phyloP scores from a whole-genome alignment of 2,113 vertebrate genomes.

The Elgaria multicarinata region DNA sequence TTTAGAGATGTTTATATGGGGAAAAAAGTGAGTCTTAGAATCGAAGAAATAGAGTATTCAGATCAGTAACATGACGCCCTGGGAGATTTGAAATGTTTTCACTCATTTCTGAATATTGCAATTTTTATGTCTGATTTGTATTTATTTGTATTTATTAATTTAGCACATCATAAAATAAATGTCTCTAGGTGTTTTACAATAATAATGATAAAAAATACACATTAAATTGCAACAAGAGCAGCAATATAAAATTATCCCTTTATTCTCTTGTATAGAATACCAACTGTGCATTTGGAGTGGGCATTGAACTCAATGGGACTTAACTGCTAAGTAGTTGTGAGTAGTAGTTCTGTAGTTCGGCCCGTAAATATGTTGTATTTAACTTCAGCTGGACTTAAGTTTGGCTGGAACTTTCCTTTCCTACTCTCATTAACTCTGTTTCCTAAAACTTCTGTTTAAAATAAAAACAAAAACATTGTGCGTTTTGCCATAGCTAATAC shows the following conservation, averaged over 20 bases:
- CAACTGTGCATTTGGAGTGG: too few relatives aligned
- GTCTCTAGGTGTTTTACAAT: too few relatives aligned
- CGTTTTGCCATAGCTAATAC: background rate
- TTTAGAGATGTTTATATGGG: too few relatives aligned
- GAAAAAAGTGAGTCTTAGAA: too few relatives aligned
- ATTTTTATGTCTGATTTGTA: too few relatives aligned
- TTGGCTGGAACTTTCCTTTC: background rate
- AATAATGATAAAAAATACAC: too few relatives aligned
- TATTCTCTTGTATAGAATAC: too few relatives aligned
- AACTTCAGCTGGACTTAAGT: background rate
- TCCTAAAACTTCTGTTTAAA: background rate
- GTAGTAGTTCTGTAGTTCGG: background rate
- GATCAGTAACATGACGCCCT: background rate
- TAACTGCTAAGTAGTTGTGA: background rate
- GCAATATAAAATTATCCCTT: too few relatives aligned
- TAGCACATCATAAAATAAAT: too few relatives aligned
- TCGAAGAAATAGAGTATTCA: too few relatives aligned
- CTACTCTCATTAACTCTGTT: background rate
- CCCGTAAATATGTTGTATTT: background rate
- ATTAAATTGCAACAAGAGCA: too few relatives aligned
- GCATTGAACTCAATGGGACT: background rate
- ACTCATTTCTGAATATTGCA: background rate
- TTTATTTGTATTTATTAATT: too few relatives aligned
- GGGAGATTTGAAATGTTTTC: background rate
- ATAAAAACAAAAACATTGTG: background rate